phyloP scores from a whole-genome alignment of 2,888 invertebrate species.

The Allolobophora icterica region DNA sequence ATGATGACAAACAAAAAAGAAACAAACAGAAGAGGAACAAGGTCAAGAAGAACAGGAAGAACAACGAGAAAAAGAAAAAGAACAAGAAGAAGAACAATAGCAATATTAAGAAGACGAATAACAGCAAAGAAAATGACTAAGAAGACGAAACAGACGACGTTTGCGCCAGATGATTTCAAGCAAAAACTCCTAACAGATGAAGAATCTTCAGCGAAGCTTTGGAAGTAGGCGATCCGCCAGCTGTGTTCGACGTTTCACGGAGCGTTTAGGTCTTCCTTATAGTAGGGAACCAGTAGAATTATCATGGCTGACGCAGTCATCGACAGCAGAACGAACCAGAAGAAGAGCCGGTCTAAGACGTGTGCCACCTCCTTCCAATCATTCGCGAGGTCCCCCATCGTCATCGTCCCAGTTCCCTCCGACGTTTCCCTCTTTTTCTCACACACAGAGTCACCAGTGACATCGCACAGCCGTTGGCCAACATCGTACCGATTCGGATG shows the following conservation, averaged over 20 bases:
- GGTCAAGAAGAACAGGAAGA: too few species aligned
- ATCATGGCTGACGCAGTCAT: constrained; percentile 47
- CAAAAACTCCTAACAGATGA: background rate
- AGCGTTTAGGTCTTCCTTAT: constrained; percentile 37
- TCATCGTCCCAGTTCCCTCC: background rate
- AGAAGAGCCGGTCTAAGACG: constrained; percentile 49
- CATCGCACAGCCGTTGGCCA: background rate
- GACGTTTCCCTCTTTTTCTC: background rate
- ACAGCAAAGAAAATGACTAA: too few species aligned
- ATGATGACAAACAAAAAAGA: too few species aligned
- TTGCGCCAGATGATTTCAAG: background rate
- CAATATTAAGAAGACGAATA: too few species aligned
- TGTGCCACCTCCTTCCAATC: constrained; percentile 50
- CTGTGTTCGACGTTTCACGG: background rate
- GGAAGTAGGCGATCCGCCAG: background rate
- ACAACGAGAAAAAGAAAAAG: too few species aligned
- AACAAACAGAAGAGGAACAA: too few species aligned
- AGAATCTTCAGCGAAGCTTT: background rate
- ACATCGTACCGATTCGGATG: background rate
- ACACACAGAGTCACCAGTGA: background rate
- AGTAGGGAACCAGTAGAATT: constrained; percentile 47
- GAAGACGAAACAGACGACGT: too few species aligned
- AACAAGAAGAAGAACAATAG: too few species aligned
- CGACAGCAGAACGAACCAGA: constrained; percentile 47
- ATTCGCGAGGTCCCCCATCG: constrained; percentile 15